Conservation (phyloP, 2,888 invertebrate species). For the Frankliniella intonsa region DNA sequence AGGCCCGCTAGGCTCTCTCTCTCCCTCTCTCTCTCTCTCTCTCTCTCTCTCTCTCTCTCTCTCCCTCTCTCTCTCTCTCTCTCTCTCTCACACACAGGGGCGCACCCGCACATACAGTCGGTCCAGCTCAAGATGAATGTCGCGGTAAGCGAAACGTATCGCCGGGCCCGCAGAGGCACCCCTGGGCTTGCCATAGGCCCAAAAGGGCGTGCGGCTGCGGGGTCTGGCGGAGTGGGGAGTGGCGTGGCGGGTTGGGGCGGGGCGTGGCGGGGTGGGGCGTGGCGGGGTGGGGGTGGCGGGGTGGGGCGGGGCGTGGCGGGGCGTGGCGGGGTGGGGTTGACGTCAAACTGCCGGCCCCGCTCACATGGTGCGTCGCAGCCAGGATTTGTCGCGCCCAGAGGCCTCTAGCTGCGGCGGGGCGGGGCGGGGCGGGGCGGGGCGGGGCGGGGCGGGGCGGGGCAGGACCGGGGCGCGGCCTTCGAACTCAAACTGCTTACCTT, state of each 20-base stretch:
- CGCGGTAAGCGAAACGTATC: conserved; percentile 16
- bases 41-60: no score
- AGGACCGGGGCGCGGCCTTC: background rate
- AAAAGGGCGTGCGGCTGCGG: background rate
- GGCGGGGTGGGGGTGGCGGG: background rate
- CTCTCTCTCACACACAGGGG: background rate
- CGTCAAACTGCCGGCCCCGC: background rate
- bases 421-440: background rate
- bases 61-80: background rate
- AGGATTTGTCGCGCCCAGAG: conserved; percentile 15
- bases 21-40: no score
- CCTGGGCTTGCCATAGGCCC: background rate
- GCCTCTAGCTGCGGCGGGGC: background rate
- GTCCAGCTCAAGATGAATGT: conserved; percentile 14
- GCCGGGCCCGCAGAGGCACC: background rate
- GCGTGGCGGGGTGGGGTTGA: background rate
- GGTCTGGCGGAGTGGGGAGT: background rate
- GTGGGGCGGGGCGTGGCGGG: no score
- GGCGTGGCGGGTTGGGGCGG: background rate
- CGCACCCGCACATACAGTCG: background rate
- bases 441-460: background rate
- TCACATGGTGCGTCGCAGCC: background rate
- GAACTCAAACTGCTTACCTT: background rate
- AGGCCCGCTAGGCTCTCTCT: background rate
- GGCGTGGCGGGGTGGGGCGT: background rate